Evolutionary conservation across 2,888 invertebrate genomes (phyloP).

Genomic region (Epirrhoe tristata): DNA sequence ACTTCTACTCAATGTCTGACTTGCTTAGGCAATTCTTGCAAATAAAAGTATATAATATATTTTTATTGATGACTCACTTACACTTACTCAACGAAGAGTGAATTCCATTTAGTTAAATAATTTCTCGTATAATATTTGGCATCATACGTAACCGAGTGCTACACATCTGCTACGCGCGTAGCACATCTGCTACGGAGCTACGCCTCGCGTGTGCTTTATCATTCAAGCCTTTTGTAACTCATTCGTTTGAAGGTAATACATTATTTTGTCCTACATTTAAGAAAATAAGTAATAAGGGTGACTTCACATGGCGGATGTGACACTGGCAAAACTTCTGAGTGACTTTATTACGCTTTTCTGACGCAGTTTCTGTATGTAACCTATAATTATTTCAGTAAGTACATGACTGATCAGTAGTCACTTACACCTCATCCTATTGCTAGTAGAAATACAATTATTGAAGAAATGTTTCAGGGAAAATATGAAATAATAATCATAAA

Average conservation of each 20-base stretch:
- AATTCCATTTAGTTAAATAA: conserved; percentile 28
- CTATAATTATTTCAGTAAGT: no score
- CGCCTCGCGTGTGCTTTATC: conserved; percentile 39
- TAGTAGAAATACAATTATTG: no score
- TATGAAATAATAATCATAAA: neutral
- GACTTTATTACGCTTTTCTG: neutral
- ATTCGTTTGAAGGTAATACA: neutral
- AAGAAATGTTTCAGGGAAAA: no score
- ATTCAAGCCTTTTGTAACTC: conserved; percentile 34
- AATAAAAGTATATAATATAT: neutral
- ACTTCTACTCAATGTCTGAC: no score
- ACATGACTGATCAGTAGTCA: no score
- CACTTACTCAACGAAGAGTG: neutral
- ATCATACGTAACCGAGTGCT: conserved; percentile 42
- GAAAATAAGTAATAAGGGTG: neutral
- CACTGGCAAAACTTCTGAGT: neutral
- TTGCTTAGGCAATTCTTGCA: no score
- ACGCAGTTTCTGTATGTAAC: no score
- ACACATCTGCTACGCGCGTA: conserved; percentile 45
- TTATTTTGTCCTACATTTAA: neutral
- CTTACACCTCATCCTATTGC: no score
- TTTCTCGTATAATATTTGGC: conserved; percentile 40
- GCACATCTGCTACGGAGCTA: conserved; percentile 49
- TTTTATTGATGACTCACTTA: neutral
- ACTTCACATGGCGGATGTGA: neutral